Percentiles rank a stretch among this genome's conserved stretches.
phyloP scores from a whole-genome alignment of 2,113 vertebrate species.

The Myocastor coypus region DNA sequence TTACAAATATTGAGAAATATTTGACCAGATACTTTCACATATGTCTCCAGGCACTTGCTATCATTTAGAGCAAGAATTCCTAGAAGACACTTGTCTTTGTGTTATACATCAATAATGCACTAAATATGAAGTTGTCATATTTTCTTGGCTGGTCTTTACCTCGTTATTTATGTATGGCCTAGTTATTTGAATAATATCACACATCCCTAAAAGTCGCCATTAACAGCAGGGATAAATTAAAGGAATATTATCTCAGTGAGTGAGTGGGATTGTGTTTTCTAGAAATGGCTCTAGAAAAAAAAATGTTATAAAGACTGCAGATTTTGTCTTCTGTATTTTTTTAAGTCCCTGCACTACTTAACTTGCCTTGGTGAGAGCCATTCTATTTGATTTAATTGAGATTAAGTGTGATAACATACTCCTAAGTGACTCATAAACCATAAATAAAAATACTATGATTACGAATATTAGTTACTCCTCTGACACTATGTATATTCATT shows the following conservation, averaged over 20 bases:
- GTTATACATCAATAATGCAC: background rate
- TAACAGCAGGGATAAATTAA: background rate
- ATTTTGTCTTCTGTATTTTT: slow-evolving; percentile 38
- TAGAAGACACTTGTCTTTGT: background rate
- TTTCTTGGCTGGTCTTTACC: slow-evolving; percentile 30
- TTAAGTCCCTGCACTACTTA: slow-evolving; percentile 20
- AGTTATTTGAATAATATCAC: slow-evolving; percentile 9
- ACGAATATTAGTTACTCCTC: slow-evolving; percentile 65
- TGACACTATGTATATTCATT: slow-evolving; percentile 35
- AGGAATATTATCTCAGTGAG: background rate
- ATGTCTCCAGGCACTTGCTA: background rate
- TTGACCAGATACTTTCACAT: slow-evolving; percentile 9
- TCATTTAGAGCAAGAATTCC: slow-evolving; percentile 35
- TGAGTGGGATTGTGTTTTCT: background rate
- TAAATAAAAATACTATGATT: slow-evolving; percentile 70
- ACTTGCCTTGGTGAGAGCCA: slow-evolving; percentile 32
- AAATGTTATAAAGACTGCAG: background rate
- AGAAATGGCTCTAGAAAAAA: background rate
- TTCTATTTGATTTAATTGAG: slow-evolving; percentile 59
- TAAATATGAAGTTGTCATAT: slow-evolving; percentile 12
- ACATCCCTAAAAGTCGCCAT: background rate
- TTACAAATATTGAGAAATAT: slow-evolving; percentile 22
- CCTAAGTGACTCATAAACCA: slow-evolving; percentile 57
- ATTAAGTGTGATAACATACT: slow-evolving; percentile 58
- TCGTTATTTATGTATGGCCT: background rate